These are phyloP conservation scores for Macroramphosus scolopax DNA, from an alignment of 2,797 vertebrate genomes.

Conservation along the genomic window DNA sequence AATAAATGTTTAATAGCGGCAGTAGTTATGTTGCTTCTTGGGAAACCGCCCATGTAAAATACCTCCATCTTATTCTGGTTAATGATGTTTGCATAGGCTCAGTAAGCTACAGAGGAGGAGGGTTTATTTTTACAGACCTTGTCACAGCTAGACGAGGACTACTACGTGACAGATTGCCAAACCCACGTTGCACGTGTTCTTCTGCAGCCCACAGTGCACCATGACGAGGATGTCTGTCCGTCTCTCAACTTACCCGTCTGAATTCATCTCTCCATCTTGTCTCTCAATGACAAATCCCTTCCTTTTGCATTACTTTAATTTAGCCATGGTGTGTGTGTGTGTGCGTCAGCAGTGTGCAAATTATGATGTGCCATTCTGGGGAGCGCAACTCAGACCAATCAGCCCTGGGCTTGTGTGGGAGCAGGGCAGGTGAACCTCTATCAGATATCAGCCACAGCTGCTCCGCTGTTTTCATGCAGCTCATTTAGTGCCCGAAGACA, in stretches of 20 bases:
- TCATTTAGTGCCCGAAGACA: constrained; percentile 8
- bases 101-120: constrained; percentile 5
- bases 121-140: constrained; percentile 1
- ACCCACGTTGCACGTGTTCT: constrained; percentile 2
- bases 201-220: constrained; percentile 33
- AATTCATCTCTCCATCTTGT: constrained; percentile 14
- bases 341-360: constrained; percentile 22
- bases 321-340: constrained; percentile 15
- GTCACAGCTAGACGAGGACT: neutral
- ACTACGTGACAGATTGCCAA: neutral
- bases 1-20: constrained; percentile 5
- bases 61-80: constrained; percentile 25
- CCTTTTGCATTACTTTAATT: neutral
- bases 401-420: constrained; percentile 8
- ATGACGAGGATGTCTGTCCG: constrained; percentile 40
- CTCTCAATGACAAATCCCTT: constrained; percentile 5
- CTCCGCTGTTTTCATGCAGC: constrained; percentile 27
- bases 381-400: neutral
- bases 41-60: constrained; percentile 21
- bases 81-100: constrained; percentile 24
- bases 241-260: constrained; percentile 20
- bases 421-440: constrained; percentile 7
- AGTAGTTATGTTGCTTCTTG: constrained; percentile 8
- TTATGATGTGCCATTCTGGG: constrained; percentile 13
- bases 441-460: constrained; percentile 12